Percentiles rank a stretch among this genome's conserved stretches.
These are phyloP conservation scores for Calyptomena viridis DNA, from an alignment of 2,113 vertebrate genomes.

Conservation along the genomic window DNA sequence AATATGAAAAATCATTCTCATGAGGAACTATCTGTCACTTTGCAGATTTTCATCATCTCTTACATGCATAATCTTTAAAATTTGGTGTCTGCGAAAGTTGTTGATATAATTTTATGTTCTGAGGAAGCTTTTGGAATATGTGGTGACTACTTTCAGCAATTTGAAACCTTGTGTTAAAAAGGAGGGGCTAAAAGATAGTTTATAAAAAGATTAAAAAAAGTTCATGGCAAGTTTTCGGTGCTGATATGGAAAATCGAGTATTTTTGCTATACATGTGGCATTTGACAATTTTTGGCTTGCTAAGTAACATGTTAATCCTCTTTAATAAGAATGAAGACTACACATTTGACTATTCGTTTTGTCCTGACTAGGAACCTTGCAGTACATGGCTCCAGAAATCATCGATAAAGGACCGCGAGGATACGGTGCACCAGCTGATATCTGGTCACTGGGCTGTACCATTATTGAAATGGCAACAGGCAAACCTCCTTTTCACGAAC, in stretches of 20 bases:
- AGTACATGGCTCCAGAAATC: constrained; percentile 85
- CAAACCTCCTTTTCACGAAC: constrained; percentile 78
- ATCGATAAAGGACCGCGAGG: constrained; percentile 77
- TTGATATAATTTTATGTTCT: background rate
- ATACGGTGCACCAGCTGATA: constrained; percentile 79
- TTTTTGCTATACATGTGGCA: background rate
- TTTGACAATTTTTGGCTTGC: background rate
- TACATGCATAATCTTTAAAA: background rate
- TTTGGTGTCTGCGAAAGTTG: background rate
- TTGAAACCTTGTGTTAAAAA: background rate
- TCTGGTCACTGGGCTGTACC: constrained; percentile 85
- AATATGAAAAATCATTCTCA: background rate
- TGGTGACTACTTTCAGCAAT: background rate
- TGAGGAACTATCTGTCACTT: background rate
- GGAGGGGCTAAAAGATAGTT: background rate
- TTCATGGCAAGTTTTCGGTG: background rate
- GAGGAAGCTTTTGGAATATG: background rate
- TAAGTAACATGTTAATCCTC: background rate
- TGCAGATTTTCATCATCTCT: background rate
- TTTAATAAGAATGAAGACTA: background rate
- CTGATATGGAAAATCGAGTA: background rate
- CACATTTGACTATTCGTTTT: background rate
- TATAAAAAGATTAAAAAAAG: background rate
- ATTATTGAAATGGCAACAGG: constrained; percentile 85
- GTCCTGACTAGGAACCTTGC: constrained; percentile 73